Conservation (phyloP, 2,888 invertebrate species). For the Orthosia gothica region DNA sequence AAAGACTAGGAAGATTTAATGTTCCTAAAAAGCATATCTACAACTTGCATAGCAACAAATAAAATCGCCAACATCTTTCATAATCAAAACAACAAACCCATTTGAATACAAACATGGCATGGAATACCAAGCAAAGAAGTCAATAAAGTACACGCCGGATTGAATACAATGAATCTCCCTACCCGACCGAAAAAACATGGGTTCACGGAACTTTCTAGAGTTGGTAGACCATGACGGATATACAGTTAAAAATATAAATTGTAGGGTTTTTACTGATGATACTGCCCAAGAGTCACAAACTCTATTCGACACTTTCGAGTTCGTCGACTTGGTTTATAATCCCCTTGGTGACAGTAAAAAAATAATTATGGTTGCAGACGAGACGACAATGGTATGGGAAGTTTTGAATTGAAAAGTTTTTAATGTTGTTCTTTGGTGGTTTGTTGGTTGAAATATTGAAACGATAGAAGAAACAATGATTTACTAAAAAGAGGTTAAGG, state of each 20-base stretch:
- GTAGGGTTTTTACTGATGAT: constrained; percentile 61
- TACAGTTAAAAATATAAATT: constrained; percentile 61
- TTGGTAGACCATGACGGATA: constrained; percentile 72
- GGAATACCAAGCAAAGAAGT: neutral
- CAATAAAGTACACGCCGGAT: constrained; percentile 39
- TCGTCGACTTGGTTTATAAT: constrained; percentile 49
- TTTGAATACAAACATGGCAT: constrained; percentile 1
- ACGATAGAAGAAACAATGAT: neutral
- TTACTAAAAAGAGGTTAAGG: neutral
- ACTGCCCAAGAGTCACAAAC: constrained; percentile 49
- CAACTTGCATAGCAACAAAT: neutral
- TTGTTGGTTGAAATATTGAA: constrained; percentile 5
- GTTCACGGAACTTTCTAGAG: constrained; percentile 77
- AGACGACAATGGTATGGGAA: constrained; percentile 23
- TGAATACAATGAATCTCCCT: constrained; percentile 37
- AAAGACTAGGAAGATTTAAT: no score
- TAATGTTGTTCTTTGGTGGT: constrained; percentile 7
- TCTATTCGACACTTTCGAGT: constrained; percentile 39
- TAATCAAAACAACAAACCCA: neutral
- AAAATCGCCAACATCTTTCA: neutral
- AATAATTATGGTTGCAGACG: constrained; percentile 35
- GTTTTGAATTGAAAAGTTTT: constrained; percentile 8
- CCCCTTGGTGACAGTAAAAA: constrained; percentile 36
- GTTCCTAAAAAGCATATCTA: neutral
- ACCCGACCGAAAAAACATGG: constrained; percentile 65